Evolutionary conservation across 2,113 vertebrate genomes (phyloP).

Genomic region (Azemiops feae): DNA sequence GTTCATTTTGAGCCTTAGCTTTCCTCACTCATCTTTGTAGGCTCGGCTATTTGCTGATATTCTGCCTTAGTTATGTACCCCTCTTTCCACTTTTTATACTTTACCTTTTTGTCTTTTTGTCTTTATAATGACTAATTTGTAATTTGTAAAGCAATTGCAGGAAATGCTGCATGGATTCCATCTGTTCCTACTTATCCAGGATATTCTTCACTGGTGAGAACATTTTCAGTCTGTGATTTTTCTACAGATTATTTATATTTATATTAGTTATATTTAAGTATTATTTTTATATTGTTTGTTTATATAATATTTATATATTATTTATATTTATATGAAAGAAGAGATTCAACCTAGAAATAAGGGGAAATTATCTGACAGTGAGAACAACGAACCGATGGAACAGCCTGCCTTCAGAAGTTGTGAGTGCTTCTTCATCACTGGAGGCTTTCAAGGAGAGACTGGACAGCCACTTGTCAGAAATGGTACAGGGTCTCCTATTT

Average conservation of each 20-base stretch:
- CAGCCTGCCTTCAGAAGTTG: not conserved
- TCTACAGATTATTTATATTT: not conserved
- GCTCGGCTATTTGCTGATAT: too few relatives aligned
- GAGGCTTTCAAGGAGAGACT: not conserved
- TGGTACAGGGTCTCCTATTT: not conserved
- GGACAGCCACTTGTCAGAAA: not conserved
- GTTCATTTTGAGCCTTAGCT: too few relatives aligned
- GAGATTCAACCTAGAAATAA: not conserved
- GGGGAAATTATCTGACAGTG: not conserved
- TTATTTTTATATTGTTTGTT: not conserved
- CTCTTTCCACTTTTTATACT: too few relatives aligned
- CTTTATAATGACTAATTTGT: not conserved
- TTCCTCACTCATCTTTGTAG: too few relatives aligned
- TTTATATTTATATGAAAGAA: not conserved
- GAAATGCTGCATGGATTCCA: not conserved
- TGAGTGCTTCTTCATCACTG: not conserved
- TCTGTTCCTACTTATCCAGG: not conserved
- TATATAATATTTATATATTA: not conserved
- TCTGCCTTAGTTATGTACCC: too few relatives aligned
- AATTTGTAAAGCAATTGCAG: not conserved
- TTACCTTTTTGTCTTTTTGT: too few relatives aligned
- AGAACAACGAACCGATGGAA: not conserved
- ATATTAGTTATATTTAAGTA: not conserved
- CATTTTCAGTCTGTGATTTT: not conserved
- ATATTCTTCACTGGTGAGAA: not conserved